A percentile compares a stretch with the other conserved stretches of the same genome.
Conservation (phyloP, 2,113 vertebrate genomes). For the Oryctolagus cuniculus region mOryCun1.1 NC_091434.1:81120501-81121000, state of each 20-base stretch:
- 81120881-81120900: constrained; percentile 28
- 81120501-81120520: constrained; percentile 25
- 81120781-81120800: background rate
- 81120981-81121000: constrained; percentile 14
- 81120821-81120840: background rate
- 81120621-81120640: background rate
- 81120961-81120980: background rate
- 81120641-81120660: constrained; percentile 16
- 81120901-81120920: background rate
- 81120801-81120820: background rate
- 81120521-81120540: background rate
- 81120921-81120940: background rate
- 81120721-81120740: background rate
- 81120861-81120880: background rate
- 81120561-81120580: background rate
- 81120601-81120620: background rate
- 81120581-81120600: background rate
- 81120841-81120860: background rate
- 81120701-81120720: background rate
- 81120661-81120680: background rate
- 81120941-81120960: background rate
- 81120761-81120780: background rate
- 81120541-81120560: background rate
- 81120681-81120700: background rate
- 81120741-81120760: background rate